Conservation (phyloP, 1,140 invertebrate species). For the Platorchestia sp. region DNA sequence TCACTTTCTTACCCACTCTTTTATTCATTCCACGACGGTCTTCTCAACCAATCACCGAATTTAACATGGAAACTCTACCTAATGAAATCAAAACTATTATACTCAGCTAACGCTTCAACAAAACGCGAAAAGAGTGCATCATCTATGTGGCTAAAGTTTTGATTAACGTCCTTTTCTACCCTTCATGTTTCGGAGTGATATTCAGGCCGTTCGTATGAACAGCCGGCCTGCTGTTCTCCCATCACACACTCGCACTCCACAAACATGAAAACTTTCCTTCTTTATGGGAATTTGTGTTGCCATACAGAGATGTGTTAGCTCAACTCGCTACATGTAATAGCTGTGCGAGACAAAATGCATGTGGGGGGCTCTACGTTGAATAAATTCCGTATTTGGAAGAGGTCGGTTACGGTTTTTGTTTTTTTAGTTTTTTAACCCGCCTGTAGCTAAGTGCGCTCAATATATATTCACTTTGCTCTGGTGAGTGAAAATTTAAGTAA, state of each 20-base stretch:
- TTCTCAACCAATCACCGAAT: background rate
- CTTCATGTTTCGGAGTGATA: background rate
- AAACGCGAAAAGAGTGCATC: background rate
- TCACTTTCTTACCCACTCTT: too few species aligned
- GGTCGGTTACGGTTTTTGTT: too few species aligned
- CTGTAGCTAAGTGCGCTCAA: too few species aligned
- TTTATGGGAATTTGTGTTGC: background rate
- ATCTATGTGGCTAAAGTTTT: background rate
- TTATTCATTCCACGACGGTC: too few species aligned
- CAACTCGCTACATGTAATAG: background rate
- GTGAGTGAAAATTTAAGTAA: too few species aligned
- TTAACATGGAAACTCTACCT: background rate
- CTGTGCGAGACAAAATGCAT: background rate
- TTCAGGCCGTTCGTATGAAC: background rate
- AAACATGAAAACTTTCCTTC: background rate
- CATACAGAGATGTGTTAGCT: background rate
- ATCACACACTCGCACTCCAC: background rate
- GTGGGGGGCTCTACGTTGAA: background rate
- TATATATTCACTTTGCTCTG: too few species aligned
- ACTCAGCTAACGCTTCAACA: background rate
- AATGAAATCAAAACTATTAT: background rate
- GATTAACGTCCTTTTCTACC: background rate
- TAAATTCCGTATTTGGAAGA: background rate
- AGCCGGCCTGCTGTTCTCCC: background rate
- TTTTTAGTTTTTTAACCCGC: too few species aligned